These are phyloP conservation scores for Cecidostiba fungosa DNA, from an alignment of 2,888 invertebrate genomes.

Conservation along the genomic window DNA sequence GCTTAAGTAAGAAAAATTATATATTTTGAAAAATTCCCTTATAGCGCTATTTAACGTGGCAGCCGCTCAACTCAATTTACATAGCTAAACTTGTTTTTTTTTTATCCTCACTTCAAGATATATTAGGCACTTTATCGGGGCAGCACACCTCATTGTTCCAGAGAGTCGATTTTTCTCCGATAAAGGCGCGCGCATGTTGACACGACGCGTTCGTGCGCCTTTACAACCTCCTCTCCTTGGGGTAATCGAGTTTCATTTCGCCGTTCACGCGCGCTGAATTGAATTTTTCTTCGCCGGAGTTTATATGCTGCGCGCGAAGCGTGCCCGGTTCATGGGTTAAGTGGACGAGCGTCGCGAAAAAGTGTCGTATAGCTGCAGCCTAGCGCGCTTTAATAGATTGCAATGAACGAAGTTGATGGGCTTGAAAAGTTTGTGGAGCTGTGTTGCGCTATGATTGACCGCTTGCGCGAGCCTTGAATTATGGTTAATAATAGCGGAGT, in stretches of 20 bases:
- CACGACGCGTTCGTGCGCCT: background rate
- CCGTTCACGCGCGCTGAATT: conserved; percentile 43
- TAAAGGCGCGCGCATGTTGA: conserved; percentile 2
- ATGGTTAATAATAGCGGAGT: too few species aligned
- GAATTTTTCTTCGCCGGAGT: conserved; percentile 51
- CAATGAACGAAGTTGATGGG: conserved; percentile 37
- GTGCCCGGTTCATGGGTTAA: conserved; percentile 53
- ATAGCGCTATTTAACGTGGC: background rate
- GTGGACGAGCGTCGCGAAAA: conserved; percentile 42
- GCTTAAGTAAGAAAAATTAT: too few species aligned
- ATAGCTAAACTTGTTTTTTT: background rate
- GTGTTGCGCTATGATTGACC: background rate
- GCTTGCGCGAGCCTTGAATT: background rate
- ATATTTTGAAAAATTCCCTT: background rate
- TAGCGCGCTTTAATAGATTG: conserved; percentile 37
- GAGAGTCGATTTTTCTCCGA: conserved; percentile 26
- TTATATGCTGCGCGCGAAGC: background rate
- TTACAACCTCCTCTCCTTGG: conserved; percentile 18
- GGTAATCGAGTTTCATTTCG: conserved; percentile 48
- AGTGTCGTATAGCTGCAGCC: background rate
- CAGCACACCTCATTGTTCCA: background rate
- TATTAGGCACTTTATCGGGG: background rate
- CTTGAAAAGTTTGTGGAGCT: background rate
- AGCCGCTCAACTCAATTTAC: background rate
- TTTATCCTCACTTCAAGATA: background rate